phyloP scores from a whole-genome alignment of 2,113 vertebrate species.

The Cephalophus harveyi region DNA sequence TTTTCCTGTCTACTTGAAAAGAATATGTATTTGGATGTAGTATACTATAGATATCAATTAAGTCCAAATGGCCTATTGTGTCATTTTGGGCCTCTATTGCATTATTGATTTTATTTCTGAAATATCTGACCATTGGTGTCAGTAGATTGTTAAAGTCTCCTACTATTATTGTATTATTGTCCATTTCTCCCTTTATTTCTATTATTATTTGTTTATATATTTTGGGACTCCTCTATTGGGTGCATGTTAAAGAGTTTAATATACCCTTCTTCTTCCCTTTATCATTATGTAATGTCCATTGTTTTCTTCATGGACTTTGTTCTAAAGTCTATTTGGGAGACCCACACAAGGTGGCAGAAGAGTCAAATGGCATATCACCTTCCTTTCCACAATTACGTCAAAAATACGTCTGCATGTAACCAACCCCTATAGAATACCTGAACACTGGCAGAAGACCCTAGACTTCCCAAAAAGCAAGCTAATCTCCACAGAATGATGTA shows the following conservation, averaged over 20 bases:
- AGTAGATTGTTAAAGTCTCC: neutral
- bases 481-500: neutral
- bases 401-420: neutral
- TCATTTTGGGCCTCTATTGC: neutral
- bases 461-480: neutral
- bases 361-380: neutral
- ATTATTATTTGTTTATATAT: neutral
- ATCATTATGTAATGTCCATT: neutral
- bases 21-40: neutral
- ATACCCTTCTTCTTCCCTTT: neutral
- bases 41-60: neutral
- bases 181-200: neutral
- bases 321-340: neutral
- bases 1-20: neutral
- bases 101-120: neutral
- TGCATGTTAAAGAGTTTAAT: neutral
- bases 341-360: neutral
- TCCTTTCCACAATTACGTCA: neutral
- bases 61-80: neutral
- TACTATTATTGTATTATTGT: neutral
- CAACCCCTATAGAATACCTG: neutral
- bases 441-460: neutral
- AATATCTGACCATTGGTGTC: neutral
- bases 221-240: neutral
- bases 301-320: neutral